Evolutionary conservation across 2,113 vertebrate species (phyloP).

Genomic region (Orthonyx spaldingii): DNA sequence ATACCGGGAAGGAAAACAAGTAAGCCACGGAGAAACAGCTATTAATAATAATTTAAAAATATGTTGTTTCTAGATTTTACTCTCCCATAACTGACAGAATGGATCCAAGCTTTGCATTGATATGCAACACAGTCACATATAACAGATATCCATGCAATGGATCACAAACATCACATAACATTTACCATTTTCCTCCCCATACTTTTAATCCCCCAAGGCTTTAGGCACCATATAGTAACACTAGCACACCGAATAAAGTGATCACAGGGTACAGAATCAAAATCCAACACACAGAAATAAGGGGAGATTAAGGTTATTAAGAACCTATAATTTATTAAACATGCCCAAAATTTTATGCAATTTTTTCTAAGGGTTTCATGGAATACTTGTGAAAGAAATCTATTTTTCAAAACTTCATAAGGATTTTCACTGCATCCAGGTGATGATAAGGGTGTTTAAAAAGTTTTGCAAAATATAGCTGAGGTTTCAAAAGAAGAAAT

Average conservation of each 20-base stretch:
- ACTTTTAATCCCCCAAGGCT: background rate
- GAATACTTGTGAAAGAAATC: background rate
- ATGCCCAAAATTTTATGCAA: background rate
- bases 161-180: background rate
- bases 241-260: background rate
- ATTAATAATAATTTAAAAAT: background rate
- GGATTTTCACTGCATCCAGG: background rate
- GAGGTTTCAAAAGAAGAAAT: background rate
- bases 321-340: background rate
- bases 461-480: background rate
- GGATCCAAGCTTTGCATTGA: background rate
- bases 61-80: background rate
- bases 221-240: background rate
- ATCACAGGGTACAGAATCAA: background rate
- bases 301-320: background rate
- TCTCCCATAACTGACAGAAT: background rate
- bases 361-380: background rate
- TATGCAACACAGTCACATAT: background rate
- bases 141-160: background rate
- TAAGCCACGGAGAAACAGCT: background rate
- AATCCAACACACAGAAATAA: background rate
- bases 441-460: background rate
- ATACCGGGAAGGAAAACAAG: background rate
- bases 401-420: background rate
- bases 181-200: background rate